phyloP scores from a whole-genome alignment of 1,140 invertebrate species.

The Polypedilum vanderplanki region DNA sequence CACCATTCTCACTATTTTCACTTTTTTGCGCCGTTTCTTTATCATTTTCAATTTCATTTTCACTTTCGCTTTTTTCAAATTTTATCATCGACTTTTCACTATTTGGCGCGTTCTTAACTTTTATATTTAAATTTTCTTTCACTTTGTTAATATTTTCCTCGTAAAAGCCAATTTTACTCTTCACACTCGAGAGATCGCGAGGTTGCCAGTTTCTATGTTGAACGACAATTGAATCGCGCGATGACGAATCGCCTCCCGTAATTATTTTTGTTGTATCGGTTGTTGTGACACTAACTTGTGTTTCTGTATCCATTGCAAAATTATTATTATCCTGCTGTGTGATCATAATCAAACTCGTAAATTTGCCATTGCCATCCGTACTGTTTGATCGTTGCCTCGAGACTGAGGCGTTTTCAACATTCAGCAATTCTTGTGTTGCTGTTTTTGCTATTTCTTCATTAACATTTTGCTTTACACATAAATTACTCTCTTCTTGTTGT shows the following conservation, averaged over 20 bases:
- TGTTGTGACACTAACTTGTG: slow-evolving; percentile 61
- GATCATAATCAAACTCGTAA: slow-evolving; percentile 81
- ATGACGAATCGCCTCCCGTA: slow-evolving; percentile 40
- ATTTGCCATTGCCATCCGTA: slow-evolving; percentile 48
- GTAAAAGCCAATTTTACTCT: slow-evolving; percentile 24
- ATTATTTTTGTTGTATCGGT: slow-evolving; percentile 63
- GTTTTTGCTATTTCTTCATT: background rate
- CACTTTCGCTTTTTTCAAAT: background rate
- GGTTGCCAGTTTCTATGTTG: slow-evolving; percentile 48
- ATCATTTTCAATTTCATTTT: background rate
- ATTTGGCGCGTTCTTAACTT: background rate
- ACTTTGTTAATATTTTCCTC: slow-evolving; percentile 25
- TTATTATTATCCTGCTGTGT: slow-evolving; percentile 52
- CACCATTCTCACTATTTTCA: slow-evolving; percentile 36
- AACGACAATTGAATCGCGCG: slow-evolving; percentile 45
- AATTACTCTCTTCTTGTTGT: slow-evolving; percentile 35
- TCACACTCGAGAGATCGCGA: slow-evolving; percentile 35
- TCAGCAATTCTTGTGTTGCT: slow-evolving; percentile 28
- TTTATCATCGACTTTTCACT: background rate
- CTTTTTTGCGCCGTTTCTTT: slow-evolving; percentile 21
- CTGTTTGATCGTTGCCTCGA: slow-evolving; percentile 44
- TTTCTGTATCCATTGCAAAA: slow-evolving; percentile 38
- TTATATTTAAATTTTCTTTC: background rate
- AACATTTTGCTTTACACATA: slow-evolving; percentile 32
- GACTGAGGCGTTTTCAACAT: slow-evolving; percentile 34